Evolutionary conservation across 2,888 invertebrate genomes (phyloP), one percentile per base, ranked within the genome.

Genomic region (Zygaena filipendulae): DNA sequence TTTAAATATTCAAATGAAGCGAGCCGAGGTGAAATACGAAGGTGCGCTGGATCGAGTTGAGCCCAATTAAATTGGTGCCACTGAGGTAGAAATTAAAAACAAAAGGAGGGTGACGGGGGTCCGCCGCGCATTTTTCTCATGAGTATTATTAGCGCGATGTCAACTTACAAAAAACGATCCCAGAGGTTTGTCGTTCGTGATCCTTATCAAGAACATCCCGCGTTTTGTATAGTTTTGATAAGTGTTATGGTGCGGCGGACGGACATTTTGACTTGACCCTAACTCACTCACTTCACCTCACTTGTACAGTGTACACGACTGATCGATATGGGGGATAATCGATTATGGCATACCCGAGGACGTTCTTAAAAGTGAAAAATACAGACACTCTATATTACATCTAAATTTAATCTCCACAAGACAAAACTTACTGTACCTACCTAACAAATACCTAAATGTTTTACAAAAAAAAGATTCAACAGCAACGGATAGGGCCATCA

Each of bases 81-180:
- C 77, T 77, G 79, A 77, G 79, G 77, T 77, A 75, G 79, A 77
- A 79, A 79, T 77, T 77, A 79, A 79, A 77, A 77, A 77, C 75
- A 79, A 79, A 77, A 77, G 72, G 71, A 72, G 53, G 57, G 69
- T 67, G 75, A 69, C 59, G 66, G 66, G 69, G 71, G 70, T 67
- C 71, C 64, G 52, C 62, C 64, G 68, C 63, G 67, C 75, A 74
- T 74, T 72, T 74, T 75, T 77, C 77, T 75, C 79, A 74, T 75
- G 74, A 74, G 77, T 79, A 77, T 79, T 79, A 79, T 77, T 79
- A 79, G 77, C 71, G 69, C 71, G 71, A 72, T 77, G 74, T 79
- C 75, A 74, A 72, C 69, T 62, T 48, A 75, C 74, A 72, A 77
- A 75, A 79, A 77, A 69, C 59, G 66, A 63, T 60, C 57, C 70